These are phyloP conservation scores for Creontiades dilutus DNA, from an alignment of 2,888 invertebrate species.

Conservation along the genomic window DNA sequence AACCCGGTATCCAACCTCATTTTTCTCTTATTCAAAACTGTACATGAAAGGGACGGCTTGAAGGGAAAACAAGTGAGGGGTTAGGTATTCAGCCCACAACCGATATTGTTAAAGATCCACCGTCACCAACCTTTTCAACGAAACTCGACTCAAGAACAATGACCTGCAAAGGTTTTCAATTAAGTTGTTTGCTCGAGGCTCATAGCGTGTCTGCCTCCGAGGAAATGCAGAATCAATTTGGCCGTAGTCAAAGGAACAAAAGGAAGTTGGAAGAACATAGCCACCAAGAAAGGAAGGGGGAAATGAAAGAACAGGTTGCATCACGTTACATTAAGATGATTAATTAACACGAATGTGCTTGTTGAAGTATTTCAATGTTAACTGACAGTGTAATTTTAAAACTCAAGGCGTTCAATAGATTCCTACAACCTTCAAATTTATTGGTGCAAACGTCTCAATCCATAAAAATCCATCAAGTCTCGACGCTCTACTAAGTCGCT, in stretches of 20 bases:
- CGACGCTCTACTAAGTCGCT: too few relatives aligned
- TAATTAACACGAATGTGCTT: neutral
- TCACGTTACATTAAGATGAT: neutral
- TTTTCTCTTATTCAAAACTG: neutral
- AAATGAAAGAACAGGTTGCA: neutral
- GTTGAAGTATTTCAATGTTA: neutral
- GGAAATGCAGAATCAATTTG: slow-evolving; percentile 39
- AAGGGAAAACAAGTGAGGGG: slow-evolving; percentile 2
- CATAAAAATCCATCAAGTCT: too few relatives aligned
- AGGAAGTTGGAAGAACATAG: neutral
- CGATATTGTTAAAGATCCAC: neutral
- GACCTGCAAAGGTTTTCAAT: slow-evolving; percentile 55
- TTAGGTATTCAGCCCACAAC: neutral
- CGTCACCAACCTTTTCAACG: slow-evolving; percentile 19
- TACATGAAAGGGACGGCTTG: neutral
- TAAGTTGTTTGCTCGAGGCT: slow-evolving; percentile 57
- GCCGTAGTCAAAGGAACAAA: slow-evolving; percentile 3
- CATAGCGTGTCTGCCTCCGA: neutral
- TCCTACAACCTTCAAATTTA: too few relatives aligned
- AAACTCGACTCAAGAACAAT: slow-evolving; percentile 42
- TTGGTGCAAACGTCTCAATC: too few relatives aligned
- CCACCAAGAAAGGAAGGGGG: neutral
- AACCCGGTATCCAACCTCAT: too few relatives aligned
- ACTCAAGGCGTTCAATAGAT: too few relatives aligned
- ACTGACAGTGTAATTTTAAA: too few relatives aligned